phyloP scores from a whole-genome alignment of 2,113 vertebrate species.

The Cathartes aura region DNA sequence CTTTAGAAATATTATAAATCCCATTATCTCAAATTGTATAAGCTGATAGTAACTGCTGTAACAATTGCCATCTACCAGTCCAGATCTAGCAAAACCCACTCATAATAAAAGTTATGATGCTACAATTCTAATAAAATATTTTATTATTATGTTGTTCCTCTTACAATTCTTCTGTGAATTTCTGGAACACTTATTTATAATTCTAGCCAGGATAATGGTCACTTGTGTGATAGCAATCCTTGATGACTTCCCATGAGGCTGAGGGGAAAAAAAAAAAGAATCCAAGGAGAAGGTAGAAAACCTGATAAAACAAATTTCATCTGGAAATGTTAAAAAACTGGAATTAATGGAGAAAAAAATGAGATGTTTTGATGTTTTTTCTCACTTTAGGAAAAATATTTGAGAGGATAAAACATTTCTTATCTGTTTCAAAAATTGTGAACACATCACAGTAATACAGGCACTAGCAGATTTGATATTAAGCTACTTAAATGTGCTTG shows the following conservation, averaged over 20 bases:
- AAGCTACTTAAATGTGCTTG: background rate
- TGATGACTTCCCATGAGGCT: background rate
- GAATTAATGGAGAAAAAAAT: background rate
- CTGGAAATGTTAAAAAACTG: background rate
- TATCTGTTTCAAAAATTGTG: background rate
- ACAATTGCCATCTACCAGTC: background rate
- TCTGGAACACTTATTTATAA: background rate
- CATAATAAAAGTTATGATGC: background rate
- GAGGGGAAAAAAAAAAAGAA: background rate
- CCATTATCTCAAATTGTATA: background rate
- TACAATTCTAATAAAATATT: background rate
- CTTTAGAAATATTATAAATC: background rate
- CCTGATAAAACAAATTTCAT: background rate
- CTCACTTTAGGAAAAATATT: background rate
- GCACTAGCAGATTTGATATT: background rate
- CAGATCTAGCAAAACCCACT: background rate
- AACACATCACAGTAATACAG: background rate
- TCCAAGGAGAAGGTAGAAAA: background rate
- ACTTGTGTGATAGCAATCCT: background rate
- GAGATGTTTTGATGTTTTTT: background rate
- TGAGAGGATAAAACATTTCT: background rate
- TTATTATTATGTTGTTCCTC: background rate
- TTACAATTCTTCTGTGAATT: background rate
- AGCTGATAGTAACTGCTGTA: background rate
- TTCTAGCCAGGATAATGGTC: background rate